Evolutionary conservation across 2,888 invertebrate species (phyloP), one percentile per base, ranked within the genome.

Genomic region (Nycteola revayana): DNA sequence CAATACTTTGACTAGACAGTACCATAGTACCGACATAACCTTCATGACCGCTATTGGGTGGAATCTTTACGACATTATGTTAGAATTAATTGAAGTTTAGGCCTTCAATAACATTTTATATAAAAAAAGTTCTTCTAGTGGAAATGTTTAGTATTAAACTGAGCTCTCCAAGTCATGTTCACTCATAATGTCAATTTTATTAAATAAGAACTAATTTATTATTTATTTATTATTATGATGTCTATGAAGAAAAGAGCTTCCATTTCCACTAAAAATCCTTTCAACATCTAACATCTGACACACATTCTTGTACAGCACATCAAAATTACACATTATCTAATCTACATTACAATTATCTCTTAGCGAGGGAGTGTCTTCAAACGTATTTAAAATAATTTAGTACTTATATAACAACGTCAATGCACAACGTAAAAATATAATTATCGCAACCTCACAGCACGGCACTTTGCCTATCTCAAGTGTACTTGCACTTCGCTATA

Each of bases 1-100:
- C 71, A 75, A 80, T 76, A 79, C 68, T 71, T 84, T 87, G 86
- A 87, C 87, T 87, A 87, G 87, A 87, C 85, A 81, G 84, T 86
- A 84, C 84, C 75, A 67, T 70, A 75, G 82, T 79, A 79, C 78
- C 79, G 81, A 71, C 77, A 65, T 73, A 62, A 74, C 74, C 73
- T 69, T 67, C 60, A 53, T 67, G 72, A 70, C 75, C 72, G 61
- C 62, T 56, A 66, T 63, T 70, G 72, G 69, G 74, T 76, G 70
- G 69, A 73, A 69, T 74, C 57, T 65, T 70, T 63, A 65, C 62
- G 60, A 72, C 52, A 66, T 60, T 56, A 62, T 66, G 44, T 59
- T 60, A 65, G 36, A 49, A 50, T 60, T 52, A 46, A 60, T 66
- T 62, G 64, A 68, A 57, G 50, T 53, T 74, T 79, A 83, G 77